Conservation (phyloP, 2,797 vertebrate species). For the Myotis vivesi region DNA sequence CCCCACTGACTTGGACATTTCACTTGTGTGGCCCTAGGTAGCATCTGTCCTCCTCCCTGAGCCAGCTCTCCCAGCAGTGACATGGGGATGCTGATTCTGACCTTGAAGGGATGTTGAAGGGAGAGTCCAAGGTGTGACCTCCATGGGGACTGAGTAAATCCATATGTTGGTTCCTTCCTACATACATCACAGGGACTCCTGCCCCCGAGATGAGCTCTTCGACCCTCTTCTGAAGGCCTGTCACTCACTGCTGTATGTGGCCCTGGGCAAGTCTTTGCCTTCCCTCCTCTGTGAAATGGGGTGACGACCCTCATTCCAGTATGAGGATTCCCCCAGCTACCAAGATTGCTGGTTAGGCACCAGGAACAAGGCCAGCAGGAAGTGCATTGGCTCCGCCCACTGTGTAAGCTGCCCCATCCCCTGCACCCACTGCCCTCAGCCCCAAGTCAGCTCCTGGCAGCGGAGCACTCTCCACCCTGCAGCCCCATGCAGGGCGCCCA, state of each 20-base stretch:
- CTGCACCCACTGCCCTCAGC: rapidly evolving
- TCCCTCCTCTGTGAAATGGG: not conserved
- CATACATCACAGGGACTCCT: not conserved
- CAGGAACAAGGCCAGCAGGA: not conserved
- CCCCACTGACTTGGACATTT: not conserved
- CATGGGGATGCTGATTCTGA: not conserved
- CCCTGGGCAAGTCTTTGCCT: not conserved
- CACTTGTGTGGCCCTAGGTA: not conserved
- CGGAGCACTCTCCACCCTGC: conserved; percentile 69
- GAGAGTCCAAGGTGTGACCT: not conserved
- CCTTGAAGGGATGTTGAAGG: not conserved
- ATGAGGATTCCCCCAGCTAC: not conserved
- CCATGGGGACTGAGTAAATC: not conserved
- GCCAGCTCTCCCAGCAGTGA: not conserved
- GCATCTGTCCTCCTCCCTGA: not conserved
- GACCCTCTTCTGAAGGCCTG: not conserved
- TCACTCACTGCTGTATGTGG: not conserved
- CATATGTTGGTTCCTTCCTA: not conserved
- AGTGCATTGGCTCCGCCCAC: not conserved
- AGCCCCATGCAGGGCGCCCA: not conserved
- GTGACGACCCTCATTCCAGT: not conserved
- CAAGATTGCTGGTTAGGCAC: not conserved
- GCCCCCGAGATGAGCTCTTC: not conserved
- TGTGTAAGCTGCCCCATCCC: not conserved
- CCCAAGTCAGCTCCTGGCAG: conserved; percentile 44